Evolutionary conservation across 2,888 invertebrate species (phyloP).

Genomic region (Spodoptera picta): DNA sequence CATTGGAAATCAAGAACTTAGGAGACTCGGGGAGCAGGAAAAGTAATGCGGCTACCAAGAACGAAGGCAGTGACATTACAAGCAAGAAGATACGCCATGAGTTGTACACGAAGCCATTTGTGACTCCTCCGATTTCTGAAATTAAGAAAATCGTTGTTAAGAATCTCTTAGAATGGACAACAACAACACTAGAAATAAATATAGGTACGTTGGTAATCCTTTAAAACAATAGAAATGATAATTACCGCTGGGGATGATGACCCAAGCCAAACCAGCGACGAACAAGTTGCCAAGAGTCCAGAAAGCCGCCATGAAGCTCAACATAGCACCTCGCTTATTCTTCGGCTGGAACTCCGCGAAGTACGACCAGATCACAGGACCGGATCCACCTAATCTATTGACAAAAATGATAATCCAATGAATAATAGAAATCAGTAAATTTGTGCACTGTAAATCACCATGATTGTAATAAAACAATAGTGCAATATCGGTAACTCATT

Average conservation of each 20-base stretch:
- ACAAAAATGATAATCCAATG: constrained; percentile 3
- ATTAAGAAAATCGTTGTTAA: constrained; percentile 2
- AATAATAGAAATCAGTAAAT: background rate
- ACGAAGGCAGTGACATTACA: constrained; percentile 96
- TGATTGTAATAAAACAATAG: too few species aligned
- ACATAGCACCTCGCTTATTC: constrained; percentile 96
- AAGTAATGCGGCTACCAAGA: constrained; percentile 94
- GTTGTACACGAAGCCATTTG: constrained; percentile 93
- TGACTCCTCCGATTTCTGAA: constrained; percentile 91
- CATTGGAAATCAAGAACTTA: constrained; percentile 94
- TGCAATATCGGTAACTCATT: too few species aligned
- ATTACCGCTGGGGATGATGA: constrained; percentile 91
- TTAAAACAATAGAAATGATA: constrained; percentile 7
- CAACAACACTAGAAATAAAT: background rate
- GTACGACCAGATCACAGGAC: constrained; percentile 98
- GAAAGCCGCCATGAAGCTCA: constrained; percentile 97
- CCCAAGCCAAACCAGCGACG: constrained; percentile 95
- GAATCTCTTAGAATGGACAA: background rate
- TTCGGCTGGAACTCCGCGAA: constrained; percentile 98
- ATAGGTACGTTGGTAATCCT: too few species aligned
- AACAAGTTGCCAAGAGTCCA: constrained; percentile 98
- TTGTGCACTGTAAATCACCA: background rate
- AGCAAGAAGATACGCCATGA: constrained; percentile 97
- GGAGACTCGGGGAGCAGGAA: constrained; percentile 97
- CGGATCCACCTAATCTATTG: constrained; percentile 94